Conservation (phyloP, 1,140 invertebrate species). For the Drosophila miranda region DNA sequence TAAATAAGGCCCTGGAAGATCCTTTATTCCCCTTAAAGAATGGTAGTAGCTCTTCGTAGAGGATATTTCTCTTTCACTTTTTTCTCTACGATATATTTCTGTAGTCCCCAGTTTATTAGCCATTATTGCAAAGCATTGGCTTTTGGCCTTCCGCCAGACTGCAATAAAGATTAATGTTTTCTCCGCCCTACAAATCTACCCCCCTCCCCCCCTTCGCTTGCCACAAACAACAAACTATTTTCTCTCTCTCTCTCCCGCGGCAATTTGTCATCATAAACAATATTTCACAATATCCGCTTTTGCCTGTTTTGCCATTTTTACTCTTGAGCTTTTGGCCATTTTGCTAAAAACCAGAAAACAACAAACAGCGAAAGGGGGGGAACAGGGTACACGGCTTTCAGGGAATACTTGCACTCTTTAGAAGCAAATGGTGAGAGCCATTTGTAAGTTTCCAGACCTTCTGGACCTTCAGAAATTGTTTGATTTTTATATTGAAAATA, state of each 20-base stretch:
- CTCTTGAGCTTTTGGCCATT: slow-evolving; percentile 12
- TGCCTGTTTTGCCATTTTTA: slow-evolving; percentile 13
- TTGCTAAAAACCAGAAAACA: slow-evolving; percentile 7
- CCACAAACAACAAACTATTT: slow-evolving; percentile 12
- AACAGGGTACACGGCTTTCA: neutral
- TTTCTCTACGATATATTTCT: neutral
- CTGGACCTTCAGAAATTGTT: no score
- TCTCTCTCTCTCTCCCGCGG: neutral
- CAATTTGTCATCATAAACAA: slow-evolving; percentile 61
- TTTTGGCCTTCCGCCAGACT: slow-evolving; percentile 24
- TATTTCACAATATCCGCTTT: slow-evolving; percentile 52
- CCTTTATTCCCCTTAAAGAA: no score
- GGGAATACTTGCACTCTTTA: no score
- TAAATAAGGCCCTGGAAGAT: no score
- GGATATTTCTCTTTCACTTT: neutral
- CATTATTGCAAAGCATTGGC: neutral
- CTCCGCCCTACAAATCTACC: neutral
- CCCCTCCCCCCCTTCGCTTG: no score
- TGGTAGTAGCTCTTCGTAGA: no score
- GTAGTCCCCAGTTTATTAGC: slow-evolving; percentile 2
- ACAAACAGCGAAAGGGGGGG: neutral
- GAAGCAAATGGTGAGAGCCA: no score
- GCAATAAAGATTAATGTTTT: slow-evolving; percentile 49
- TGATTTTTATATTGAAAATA: no score
- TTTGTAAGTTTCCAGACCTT: no score